These are phyloP conservation scores for Patella pellucida DNA, from an alignment of 2,888 invertebrate genomes.

Conservation along the genomic window DNA sequence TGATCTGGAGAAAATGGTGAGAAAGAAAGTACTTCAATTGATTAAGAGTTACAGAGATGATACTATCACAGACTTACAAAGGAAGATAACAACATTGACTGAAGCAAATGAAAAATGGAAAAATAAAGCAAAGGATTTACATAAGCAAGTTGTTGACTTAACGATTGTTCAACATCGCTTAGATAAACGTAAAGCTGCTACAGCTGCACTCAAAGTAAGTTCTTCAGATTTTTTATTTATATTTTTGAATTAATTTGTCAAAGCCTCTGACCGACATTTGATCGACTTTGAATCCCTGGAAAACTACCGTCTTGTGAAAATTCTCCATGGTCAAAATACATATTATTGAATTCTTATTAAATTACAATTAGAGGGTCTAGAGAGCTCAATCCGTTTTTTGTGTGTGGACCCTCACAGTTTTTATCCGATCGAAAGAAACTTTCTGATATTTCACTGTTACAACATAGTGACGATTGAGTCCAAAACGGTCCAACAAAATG, in stretches of 20 bases:
- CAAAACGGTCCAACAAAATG: too few species aligned
- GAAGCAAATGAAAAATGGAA: constrained; percentile 54
- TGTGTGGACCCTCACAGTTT: too few species aligned
- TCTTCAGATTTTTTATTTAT: too few species aligned
- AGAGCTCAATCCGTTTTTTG: too few species aligned
- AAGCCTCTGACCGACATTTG: too few species aligned
- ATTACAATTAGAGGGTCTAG: too few species aligned
- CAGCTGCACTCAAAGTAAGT: constrained; percentile 55
- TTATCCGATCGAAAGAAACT: too few species aligned
- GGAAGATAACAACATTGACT: constrained; percentile 48
- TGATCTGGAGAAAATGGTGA: constrained; percentile 40
- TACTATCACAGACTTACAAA: constrained; percentile 38
- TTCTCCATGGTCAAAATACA: background rate
- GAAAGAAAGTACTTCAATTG: constrained; percentile 38
- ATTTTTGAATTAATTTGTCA: background rate
- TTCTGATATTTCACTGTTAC: too few species aligned
- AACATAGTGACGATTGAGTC: too few species aligned
- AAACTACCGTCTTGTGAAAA: background rate
- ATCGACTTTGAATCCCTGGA: too few species aligned
- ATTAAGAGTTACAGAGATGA: constrained; percentile 37
- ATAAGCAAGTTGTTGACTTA: constrained; percentile 55
- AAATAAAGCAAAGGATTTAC: constrained; percentile 51
- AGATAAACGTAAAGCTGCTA: constrained; percentile 58
- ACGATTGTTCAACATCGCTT: constrained; percentile 54
- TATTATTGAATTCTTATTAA: too few species aligned